Evolutionary conservation across 1,140 invertebrate species (phyloP).

Genomic region (Pseudomyrmex concolor): DNA sequence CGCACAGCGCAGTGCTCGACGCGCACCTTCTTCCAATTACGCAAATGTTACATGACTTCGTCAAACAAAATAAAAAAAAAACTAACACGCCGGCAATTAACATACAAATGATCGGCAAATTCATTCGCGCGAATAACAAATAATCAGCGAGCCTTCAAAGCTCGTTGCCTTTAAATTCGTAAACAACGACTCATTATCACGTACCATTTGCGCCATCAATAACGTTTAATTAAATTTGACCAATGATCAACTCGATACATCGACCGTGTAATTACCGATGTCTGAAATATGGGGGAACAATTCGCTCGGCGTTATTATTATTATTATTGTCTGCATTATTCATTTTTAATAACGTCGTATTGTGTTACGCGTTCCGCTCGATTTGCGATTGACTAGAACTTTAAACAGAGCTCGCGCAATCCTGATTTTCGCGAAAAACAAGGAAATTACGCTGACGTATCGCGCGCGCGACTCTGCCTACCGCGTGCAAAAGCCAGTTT

Average conservation of each 20-base stretch:
- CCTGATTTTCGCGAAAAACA: conserved; percentile 45
- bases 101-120: conserved; percentile 47
- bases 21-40: conserved; percentile 43
- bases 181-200: conserved; percentile 54
- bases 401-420: conserved; percentile 24
- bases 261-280: conserved; percentile 39
- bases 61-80: too few relatives aligned
- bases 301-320: not conserved
- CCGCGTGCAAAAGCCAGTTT: conserved; percentile 33
- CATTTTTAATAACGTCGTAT: conserved; percentile 48
- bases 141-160: conserved; percentile 21
- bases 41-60: conserved; percentile 26
- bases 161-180: conserved; percentile 54
- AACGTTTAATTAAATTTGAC: conserved; percentile 56
- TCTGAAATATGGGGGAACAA: conserved; percentile 14
- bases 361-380: not conserved
- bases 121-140: conserved; percentile 43
- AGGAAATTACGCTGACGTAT: conserved; percentile 30
- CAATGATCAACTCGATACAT: conserved; percentile 48
- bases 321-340: conserved; percentile 10
- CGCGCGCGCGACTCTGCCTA: not conserved
- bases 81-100: conserved; percentile 36
- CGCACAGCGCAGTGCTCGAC: not conserved
- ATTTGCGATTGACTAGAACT: conserved; percentile 38
- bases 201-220: conserved; percentile 46